phyloP scores from a whole-genome alignment of 2,888 invertebrate species.

The Colostygia pectinataria region DNA sequence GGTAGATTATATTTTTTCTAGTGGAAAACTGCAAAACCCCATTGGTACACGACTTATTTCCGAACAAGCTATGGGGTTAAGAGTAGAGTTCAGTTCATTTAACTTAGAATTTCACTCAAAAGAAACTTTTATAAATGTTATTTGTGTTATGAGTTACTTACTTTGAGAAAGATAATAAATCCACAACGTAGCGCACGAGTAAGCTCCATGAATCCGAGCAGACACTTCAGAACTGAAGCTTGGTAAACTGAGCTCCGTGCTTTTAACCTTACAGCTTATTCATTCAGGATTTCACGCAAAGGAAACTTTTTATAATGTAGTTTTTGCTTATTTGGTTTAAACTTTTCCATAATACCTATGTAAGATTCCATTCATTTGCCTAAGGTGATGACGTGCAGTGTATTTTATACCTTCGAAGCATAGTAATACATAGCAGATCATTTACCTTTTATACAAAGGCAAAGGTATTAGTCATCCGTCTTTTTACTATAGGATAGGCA shows the following conservation, averaged over 20 bases:
- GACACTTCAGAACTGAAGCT: constrained; percentile 34
- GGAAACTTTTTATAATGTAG: constrained; percentile 49
- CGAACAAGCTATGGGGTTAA: no score
- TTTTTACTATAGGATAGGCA: constrained; percentile 2
- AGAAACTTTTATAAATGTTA: no score
- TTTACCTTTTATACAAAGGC: constrained; percentile 6
- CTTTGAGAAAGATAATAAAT: not conserved
- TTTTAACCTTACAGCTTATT: constrained; percentile 44
- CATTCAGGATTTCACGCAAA: constrained; percentile 37
- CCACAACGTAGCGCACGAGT: not conserved
- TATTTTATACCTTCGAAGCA: constrained; percentile 9
- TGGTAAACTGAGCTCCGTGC: constrained; percentile 11
- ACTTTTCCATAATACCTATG: constrained; percentile 54
- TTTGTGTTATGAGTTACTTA: constrained; percentile 12
- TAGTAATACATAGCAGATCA: not conserved
- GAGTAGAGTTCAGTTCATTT: no score
- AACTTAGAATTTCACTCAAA: no score
- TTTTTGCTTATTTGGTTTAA: constrained; percentile 37
- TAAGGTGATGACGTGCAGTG: constrained; percentile 21
- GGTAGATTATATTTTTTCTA: no score
- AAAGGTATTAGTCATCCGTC: constrained; percentile 6
- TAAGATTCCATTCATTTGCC: constrained; percentile 40
- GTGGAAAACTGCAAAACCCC: no score
- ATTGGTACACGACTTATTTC: no score
- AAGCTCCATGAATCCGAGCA: constrained; percentile 17